Evolutionary conservation across 2,797 vertebrate species (phyloP).

Genomic region (Helostoma temminkii): DNA sequence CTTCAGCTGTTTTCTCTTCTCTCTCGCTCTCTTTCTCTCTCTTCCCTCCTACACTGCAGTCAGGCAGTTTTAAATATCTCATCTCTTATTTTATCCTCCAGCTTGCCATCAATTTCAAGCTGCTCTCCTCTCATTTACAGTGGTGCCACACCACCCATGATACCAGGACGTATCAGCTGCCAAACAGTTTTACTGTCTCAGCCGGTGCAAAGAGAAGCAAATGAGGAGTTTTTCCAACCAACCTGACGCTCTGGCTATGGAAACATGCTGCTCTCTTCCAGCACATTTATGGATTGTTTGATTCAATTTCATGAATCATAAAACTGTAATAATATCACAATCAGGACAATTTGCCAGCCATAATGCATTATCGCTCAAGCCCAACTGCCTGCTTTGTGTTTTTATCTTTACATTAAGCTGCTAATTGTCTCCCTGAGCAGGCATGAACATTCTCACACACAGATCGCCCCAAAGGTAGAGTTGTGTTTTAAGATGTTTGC

Average conservation of each 20-base stretch:
- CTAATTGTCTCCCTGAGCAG: conserved; percentile 33
- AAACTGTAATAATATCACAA: conserved; percentile 51
- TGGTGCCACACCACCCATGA: conserved; percentile 33
- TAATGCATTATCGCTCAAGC: conserved; percentile 23
- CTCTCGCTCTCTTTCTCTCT: conserved; percentile 4
- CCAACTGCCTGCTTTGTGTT: conserved; percentile 22
- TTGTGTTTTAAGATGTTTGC: not conserved
- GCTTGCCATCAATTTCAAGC: conserved; percentile 71
- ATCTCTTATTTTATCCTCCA: conserved; percentile 70
- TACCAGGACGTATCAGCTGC: conserved; percentile 54
- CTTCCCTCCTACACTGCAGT: conserved; percentile 57
- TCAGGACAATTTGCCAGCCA: conserved; percentile 6
- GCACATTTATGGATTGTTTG: conserved; percentile 55
- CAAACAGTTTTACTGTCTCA: conserved; percentile 53
- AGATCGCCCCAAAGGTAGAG: conserved; percentile 14
- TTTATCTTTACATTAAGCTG: conserved; percentile 37
- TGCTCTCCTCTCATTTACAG: conserved; percentile 73
- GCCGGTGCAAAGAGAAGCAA: conserved; percentile 24
- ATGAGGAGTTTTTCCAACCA: conserved; percentile 22
- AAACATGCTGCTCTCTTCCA: conserved; percentile 35
- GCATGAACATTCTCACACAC: conserved; percentile 12
- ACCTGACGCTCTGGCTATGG: conserved; percentile 3
- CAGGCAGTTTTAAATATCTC: conserved; percentile 63
- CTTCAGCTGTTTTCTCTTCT: conserved; percentile 51
- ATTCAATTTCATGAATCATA: conserved; percentile 56